phyloP scores from a whole-genome alignment of 2,888 invertebrate species.

The Nasonovia ribisnigri region DNA sequence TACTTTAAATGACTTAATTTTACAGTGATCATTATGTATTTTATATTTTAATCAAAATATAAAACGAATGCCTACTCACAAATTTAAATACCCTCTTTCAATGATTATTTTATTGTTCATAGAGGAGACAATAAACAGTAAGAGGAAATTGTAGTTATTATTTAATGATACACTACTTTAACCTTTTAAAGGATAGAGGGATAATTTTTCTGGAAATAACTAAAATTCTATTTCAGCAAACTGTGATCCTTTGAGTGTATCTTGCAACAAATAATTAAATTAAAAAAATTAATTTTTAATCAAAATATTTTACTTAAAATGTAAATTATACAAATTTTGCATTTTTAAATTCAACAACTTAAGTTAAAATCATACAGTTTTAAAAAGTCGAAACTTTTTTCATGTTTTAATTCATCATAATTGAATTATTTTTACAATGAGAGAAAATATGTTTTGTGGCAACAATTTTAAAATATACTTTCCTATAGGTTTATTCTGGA shows the following conservation, averaged over 20 bases:
- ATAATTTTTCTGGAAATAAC: neutral
- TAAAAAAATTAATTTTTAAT: neutral
- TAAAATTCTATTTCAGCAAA: neutral
- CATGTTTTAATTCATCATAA: neutral
- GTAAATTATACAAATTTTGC: neutral
- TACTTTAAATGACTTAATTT: neutral
- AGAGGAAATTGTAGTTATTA: neutral
- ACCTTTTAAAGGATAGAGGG: neutral
- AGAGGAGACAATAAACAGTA: neutral
- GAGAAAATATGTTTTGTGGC: neutral
- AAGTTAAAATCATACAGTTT: neutral
- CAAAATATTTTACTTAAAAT: neutral
- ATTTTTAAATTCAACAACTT: neutral
- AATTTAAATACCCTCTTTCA: neutral
- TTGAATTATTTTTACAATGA: neutral
- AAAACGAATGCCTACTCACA: neutral
- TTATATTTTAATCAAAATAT: neutral
- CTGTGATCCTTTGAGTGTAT: neutral
- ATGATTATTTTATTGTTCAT: neutral
- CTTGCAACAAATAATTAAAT: neutral
- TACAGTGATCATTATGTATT: neutral
- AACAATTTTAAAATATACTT: neutral
- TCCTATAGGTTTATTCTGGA: neutral
- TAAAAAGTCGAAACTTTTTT: neutral
- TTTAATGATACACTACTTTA: neutral